Conservation (phyloP, 2,888 invertebrate genomes). For the Macropis europaea region DNA sequence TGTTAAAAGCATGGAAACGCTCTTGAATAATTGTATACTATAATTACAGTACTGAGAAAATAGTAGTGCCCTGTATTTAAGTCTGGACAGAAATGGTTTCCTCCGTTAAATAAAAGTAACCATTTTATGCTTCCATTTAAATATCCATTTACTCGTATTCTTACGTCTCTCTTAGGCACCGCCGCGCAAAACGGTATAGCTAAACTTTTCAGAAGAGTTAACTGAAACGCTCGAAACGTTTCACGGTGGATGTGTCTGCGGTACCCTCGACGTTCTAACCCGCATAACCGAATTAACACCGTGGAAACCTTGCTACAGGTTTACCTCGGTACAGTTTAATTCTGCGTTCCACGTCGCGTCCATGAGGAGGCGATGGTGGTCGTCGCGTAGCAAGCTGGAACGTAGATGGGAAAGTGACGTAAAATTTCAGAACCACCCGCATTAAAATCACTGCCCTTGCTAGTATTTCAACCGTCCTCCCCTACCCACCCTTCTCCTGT, state of each 20-base stretch:
- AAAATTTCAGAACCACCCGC: slow-evolving; percentile 73
- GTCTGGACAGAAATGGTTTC: neutral
- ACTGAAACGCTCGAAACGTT: slow-evolving; percentile 33
- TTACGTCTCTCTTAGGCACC: slow-evolving; percentile 11
- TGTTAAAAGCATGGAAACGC: no score
- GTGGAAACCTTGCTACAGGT: slow-evolving; percentile 62
- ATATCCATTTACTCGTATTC: slow-evolving; percentile 7
- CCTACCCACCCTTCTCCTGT: neutral
- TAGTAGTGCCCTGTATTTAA: neutral
- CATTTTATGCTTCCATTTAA: slow-evolving; percentile 3
- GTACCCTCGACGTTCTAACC: slow-evolving; percentile 45
- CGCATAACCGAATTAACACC: slow-evolving; percentile 67
- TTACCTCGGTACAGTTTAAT: slow-evolving; percentile 66
- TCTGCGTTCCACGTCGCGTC: slow-evolving; percentile 47
- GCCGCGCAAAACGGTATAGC: slow-evolving; percentile 6
- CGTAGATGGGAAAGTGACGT: slow-evolving; percentile 49
- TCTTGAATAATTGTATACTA: no score
- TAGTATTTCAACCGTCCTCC: slow-evolving; percentile 63
- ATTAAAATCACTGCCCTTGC: slow-evolving; percentile 74
- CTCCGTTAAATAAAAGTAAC: neutral
- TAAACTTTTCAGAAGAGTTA: slow-evolving; percentile 34
- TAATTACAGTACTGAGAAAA: neutral
- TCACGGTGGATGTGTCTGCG: slow-evolving; percentile 17
- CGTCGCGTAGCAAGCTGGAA: slow-evolving; percentile 15
- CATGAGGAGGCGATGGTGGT: slow-evolving; percentile 34